phyloP scores from a whole-genome alignment of 2,888 invertebrate genomes.

The Rhaphigaster nebulosa region DNA sequence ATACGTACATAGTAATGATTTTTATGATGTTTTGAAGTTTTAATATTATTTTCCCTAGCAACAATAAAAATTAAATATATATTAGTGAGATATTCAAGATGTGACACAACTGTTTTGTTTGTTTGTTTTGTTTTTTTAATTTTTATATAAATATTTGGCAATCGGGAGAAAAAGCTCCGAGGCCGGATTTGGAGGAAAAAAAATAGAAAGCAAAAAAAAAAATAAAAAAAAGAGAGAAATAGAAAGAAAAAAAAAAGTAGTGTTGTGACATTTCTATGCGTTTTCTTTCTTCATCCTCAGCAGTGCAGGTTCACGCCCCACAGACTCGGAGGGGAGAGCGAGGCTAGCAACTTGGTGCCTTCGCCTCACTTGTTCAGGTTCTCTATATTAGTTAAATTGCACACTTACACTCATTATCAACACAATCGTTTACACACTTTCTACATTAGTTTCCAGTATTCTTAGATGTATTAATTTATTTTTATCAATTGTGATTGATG shows the following conservation, averaged over 20 bases:
- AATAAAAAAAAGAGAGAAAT: constrained; percentile 24
- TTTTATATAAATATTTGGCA: constrained; percentile 48
- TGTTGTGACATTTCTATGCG: constrained; percentile 64
- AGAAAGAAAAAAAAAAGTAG: constrained; percentile 50
- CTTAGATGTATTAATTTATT: background rate
- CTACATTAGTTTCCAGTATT: background rate
- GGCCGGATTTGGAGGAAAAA: background rate
- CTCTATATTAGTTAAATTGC: constrained; percentile 63
- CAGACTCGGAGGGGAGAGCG: constrained; percentile 53
- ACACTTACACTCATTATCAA: constrained; percentile 50
- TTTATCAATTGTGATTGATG: background rate
- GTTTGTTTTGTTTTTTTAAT: constrained; percentile 28
- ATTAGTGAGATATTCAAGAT: constrained; percentile 42
- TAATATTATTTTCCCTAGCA: background rate
- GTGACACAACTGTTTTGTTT: constrained; percentile 53
- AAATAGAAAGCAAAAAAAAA: constrained; percentile 12
- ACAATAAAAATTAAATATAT: background rate
- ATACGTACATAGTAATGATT: background rate
- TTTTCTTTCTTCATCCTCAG: constrained; percentile 66
- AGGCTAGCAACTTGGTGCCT: constrained; percentile 62
- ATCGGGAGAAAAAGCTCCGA: constrained; percentile 52
- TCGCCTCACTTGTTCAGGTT: constrained; percentile 62
- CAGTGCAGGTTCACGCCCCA: constrained; percentile 61
- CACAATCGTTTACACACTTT: constrained; percentile 19
- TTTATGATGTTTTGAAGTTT: constrained; percentile 1